phyloP scores from a whole-genome alignment of 53 echinoderm and acorn worm genomes.

The Holothuria scabra region DNA sequence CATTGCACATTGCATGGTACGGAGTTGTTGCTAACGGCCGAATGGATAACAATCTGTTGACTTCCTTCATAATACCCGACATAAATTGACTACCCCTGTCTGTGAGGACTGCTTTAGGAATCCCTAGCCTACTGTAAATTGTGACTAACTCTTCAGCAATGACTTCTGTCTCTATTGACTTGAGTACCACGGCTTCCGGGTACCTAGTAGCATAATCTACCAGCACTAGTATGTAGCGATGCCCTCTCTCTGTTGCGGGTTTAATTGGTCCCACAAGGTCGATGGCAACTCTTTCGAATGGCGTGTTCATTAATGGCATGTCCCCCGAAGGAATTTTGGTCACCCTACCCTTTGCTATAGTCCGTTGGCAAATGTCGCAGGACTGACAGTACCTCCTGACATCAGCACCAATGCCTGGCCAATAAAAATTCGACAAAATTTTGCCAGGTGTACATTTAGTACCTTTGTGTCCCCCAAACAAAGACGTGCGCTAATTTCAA shows the following conservation, averaged over 20 bases:
- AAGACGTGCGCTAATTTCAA: constrained; percentile 35
- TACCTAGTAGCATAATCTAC: constrained; percentile 52
- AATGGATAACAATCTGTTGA: constrained; percentile 60
- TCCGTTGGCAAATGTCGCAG: constrained; percentile 45
- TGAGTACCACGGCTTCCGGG: constrained; percentile 46
- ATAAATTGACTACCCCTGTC: constrained; percentile 63
- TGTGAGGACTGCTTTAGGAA: constrained; percentile 51
- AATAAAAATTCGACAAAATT: constrained; percentile 50
- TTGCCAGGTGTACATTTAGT: constrained; percentile 38
- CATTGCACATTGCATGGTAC: constrained; percentile 43
- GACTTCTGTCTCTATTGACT: constrained; percentile 58
- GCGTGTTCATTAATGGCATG: constrained; percentile 29
- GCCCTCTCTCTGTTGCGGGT: constrained; percentile 41
- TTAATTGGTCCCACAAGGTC: constrained; percentile 63
- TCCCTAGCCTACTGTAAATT: constrained; percentile 59
- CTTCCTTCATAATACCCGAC: constrained; percentile 59
- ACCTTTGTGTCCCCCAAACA: constrained; percentile 47
- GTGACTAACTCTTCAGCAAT: constrained; percentile 55
- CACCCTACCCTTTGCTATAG: constrained; percentile 51
- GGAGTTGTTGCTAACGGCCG: constrained; percentile 18
- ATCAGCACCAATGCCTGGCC: constrained; percentile 46
- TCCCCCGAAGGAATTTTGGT: constrained; percentile 49
- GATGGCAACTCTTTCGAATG: constrained; percentile 53
- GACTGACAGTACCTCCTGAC: constrained; percentile 56
- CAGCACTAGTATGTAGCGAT: constrained; percentile 48